Evolutionary conservation across 2,888 invertebrate genomes (phyloP), one percentile per base, ranked within the genome.

Genomic region (Chrysotoxum bicinctum): DNA sequence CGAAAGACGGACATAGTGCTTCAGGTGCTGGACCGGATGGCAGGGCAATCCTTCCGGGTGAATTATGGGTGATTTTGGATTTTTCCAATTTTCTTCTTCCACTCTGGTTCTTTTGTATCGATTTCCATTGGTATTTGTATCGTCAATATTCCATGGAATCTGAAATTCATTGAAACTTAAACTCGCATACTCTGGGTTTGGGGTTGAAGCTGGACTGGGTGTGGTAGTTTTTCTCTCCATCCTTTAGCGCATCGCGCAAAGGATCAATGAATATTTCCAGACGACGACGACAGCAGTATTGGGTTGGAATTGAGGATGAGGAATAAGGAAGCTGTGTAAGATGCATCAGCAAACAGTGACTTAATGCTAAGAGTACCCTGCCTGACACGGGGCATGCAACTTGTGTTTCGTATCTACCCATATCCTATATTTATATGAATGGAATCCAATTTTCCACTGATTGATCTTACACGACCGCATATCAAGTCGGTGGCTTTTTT

Each of bases 391-490:
- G 7, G 37, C 23, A 19, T 82, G 72, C 70, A 72, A 45, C 52
- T 62, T 64, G 30, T 16, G 14, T 30, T 45, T 19, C 14, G 8
- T 23, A 19, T 16, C 1, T 45, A 48, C 52, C 12, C 45, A 48
- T 23, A 23, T 30, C 7, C 5, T 23, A 26, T 40, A 80, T 69
- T 72, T 74, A 69, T 88, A 89, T 89, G 90, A 89, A 91, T 80
- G 60, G 70, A 91, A 91, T 91, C 90, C 91, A 91, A 91, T 91
- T 91, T 91, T 91, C 91, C 91, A 90, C 90, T 91, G 91, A 91
- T 91, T 91, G 91, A 91, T 91, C 91, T 90, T 90, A 90, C 90
- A 89, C 88, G 88, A 88, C 89, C 89, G 88, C 88, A 89, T 88
- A 90, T 90, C 89, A 90, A 89, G 88, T 88, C 88, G 87, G 89